phyloP scores from a whole-genome alignment of 1,140 invertebrate genomes.

The Drosophila persimilis region DNA sequence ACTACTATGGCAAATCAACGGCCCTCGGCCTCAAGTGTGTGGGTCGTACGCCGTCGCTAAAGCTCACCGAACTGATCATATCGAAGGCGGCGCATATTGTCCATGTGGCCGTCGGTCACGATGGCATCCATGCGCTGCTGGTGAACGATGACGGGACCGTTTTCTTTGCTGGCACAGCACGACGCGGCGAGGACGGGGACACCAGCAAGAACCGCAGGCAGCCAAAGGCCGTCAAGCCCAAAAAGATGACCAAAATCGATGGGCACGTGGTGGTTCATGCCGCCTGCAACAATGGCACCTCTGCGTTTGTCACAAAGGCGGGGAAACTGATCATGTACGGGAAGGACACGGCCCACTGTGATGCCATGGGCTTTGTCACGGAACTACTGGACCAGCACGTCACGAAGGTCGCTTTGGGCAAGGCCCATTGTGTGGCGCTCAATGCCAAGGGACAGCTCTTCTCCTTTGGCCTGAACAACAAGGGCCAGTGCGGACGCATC shows the following conservation, averaged over 20 bases:
- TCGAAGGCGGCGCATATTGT: conserved; percentile 90
- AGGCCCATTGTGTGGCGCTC: conserved; percentile 96
- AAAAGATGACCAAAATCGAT: conserved; percentile 96
- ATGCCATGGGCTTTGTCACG: conserved; percentile 87
- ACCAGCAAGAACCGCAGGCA: conserved; percentile 91
- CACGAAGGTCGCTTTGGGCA: conserved; percentile 94
- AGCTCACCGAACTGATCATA: conserved; percentile 90
- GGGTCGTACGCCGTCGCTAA: conserved; percentile 85
- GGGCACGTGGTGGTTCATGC: conserved; percentile 91
- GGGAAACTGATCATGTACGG: conserved; percentile 97
- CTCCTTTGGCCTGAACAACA: conserved; percentile 99
- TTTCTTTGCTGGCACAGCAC: conserved; percentile 93
- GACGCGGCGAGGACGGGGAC: conserved; percentile 97
- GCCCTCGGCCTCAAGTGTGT: conserved; percentile 83
- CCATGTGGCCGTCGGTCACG: conserved; percentile 94
- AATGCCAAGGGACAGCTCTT: conserved; percentile 95
- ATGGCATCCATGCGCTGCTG: conserved; percentile 94
- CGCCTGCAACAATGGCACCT: conserved; percentile 97
- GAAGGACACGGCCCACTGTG: conserved; percentile 96
- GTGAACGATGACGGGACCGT: conserved; percentile 95
- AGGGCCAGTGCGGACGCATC: conserved; percentile 97
- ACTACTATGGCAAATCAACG: conserved; percentile 91
- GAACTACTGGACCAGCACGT: conserved; percentile 92
- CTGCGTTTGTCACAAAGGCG: conserved; percentile 94
- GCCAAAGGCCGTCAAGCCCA: conserved; percentile 95